Base-by-base conservation (phyloP, 1,140 invertebrate species). In the Lordiphosa mommai region DNA sequence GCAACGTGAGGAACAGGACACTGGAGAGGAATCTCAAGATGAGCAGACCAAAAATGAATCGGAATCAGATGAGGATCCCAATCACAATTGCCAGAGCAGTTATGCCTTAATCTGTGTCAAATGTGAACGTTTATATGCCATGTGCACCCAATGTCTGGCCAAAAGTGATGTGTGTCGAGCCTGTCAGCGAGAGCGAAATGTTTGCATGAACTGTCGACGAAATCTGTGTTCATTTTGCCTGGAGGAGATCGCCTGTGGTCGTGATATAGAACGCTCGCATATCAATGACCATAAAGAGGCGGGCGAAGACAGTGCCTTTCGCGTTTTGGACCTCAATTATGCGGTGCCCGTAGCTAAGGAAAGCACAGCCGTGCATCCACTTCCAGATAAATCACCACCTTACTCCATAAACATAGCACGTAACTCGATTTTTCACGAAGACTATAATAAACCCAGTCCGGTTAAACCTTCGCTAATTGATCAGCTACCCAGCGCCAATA, bases 181-280 rank as follows among this genome's bases (percentile, higher is more conserved):
- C 7, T 88, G 86, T 32, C 86, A 88, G 40, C 66, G 65, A 4
- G 84, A 85, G 29, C 71, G 84, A 1, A 88, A 88, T 65, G 65
- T 86, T 27, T 88, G 86, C 47, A 84, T 86, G 74, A 80, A 68
- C 20, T 88, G 86, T 23, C 72, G 82, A 1, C 66, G 74, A 0
- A 85, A 71, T 50, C 49, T 88, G 38, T 87, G 84, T 33, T 80
- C 79, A 1, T 85, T 85, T 68, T 88, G 86, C 51, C 33, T 87
- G 6, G 86, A 88, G 8, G 80, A 87, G 44, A 66, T 87, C 5
- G 86, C 86, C 13, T 76, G 68, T 23, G 76, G 86, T 27, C 58
- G 63, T 13, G 73, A 88, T 48, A 46, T 60, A 0, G 76, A 88
- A 29, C 76, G 64, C 4, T 63, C 58, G 7, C 76, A 87, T 41